phyloP scores from a whole-genome alignment of 1,140 invertebrate genomes.

The Archivesica marissinica region DNA sequence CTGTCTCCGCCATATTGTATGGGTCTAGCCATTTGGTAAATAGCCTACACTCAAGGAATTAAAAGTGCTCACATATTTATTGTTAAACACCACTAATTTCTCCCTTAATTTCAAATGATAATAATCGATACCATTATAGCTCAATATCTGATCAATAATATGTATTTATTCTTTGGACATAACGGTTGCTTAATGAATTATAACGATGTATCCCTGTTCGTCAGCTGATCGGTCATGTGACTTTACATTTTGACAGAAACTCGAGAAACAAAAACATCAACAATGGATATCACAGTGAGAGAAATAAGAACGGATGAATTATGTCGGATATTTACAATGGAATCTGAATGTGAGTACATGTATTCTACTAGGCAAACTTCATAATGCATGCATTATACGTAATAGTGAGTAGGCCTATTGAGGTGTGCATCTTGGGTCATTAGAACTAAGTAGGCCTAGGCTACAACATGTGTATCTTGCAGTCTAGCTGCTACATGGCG shows the following conservation, averaged over 20 bases:
- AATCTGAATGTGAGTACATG: constrained; percentile 50
- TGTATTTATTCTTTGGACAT: not conserved
- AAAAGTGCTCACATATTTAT: too few relatives aligned
- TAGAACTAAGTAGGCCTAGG: too few relatives aligned
- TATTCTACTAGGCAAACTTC: too few relatives aligned
- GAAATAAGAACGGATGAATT: constrained; percentile 17
- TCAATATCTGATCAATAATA: not conserved
- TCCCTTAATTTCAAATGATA: not conserved
- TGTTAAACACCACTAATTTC: not conserved
- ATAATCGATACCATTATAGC: not conserved
- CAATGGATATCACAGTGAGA: not conserved
- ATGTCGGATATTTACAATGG: constrained; percentile 33
- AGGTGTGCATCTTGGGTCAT: too few relatives aligned
- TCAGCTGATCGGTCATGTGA: constrained; percentile 50
- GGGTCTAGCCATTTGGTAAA: not conserved
- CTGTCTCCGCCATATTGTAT: constrained; percentile 48
- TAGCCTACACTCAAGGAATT: too few relatives aligned
- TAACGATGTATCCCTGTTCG: not conserved
- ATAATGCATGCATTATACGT: too few relatives aligned
- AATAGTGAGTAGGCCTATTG: too few relatives aligned
- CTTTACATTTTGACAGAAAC: not conserved
- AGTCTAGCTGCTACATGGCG: too few relatives aligned
- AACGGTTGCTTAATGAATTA: not conserved
- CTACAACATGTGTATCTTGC: too few relatives aligned
- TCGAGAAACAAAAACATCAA: not conserved